Evolutionary conservation across 2,113 vertebrate genomes (phyloP).

Genomic region (Romanogobio albipinnatus): DNA sequence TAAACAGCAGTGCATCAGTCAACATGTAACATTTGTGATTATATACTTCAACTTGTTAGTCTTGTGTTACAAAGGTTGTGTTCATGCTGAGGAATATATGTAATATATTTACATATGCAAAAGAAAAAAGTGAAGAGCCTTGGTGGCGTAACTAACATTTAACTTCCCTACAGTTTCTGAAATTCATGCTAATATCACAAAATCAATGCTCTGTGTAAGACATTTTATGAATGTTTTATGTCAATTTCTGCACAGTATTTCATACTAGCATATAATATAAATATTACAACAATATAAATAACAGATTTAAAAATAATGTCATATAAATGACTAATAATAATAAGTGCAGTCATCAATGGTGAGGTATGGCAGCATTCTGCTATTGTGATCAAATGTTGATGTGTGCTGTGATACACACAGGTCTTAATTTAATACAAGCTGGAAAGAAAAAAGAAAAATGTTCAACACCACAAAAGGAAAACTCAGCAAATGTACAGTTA

Average conservation of each 20-base stretch:
- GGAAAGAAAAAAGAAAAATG: not conserved
- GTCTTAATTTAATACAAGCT: constrained; percentile 41
- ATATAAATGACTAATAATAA: not conserved
- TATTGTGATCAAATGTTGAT: constrained; percentile 16
- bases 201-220: too few relatives aligned
- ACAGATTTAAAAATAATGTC: not conserved
- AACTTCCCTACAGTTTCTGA: not conserved
- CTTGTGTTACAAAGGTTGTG: too few relatives aligned
- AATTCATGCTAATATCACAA: not conserved
- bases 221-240: too few relatives aligned
- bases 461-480: not conserved
- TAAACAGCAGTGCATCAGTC: not conserved
- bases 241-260: not conserved
- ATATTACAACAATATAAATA: not conserved
- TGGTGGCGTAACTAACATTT: too few relatives aligned
- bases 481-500: not conserved
- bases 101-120: too few relatives aligned
- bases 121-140: too few relatives aligned
- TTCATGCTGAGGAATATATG: too few relatives aligned
- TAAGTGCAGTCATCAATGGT: not conserved
- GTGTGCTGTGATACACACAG: not conserved
- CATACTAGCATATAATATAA: not conserved
- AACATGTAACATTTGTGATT: not conserved
- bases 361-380: not conserved
- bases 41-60: not conserved